Base-by-base conservation (phyloP, 2,888 invertebrate species). In the Sesia bembeciformis region DNA sequence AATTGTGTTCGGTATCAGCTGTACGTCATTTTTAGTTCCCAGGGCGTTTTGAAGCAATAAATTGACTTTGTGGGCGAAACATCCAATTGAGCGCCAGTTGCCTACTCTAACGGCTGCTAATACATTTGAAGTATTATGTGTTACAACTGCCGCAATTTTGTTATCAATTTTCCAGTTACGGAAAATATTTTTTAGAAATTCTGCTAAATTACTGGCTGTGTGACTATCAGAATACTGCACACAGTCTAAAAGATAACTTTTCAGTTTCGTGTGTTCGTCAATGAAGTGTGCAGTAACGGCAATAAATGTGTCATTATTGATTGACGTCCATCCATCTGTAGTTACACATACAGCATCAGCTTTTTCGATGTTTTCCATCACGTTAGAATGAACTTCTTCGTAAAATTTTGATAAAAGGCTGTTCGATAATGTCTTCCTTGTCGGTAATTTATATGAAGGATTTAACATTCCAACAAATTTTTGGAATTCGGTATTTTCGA, bases 281-380 rank as follows among this genome's bases (percentile, higher is more conserved):
- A 60, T 52, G 54, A 51, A 61, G 55, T 61, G 61, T 1, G 58
- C 59, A 39, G 57, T 60, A 3, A 59, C 40, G n/a, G 58, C 54
- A 4, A 58, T 42, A 53, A 50, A 63, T 23, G 46, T 46, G 0
- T 54, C 56, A 52, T 61, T 60, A 23, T 54, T 60, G 4, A 53
- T 42, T 0, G 61, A 60, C 3, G 59, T 60, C 61, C 61, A 63
- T 3, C 56, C 52, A 53, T 61, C 57, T 3, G 59, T 61, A n/a
- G 59, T 57, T 6, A 62, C 40, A 40, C 59, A 61, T 3, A 60
- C 8, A 4, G 56, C 57, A 3, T 46, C 3, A 3, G 60, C 59
- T 5, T 49, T 40, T 53, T 46, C 41, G 6, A 58, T 42, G 53
- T 54, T 49, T 1, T 49, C 52, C 54, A 51, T 56, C 4, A 55